A percentile compares a stretch with the other conserved stretches of the same genome.
Conservation (phyloP, 2,797 vertebrate species). For the Urocyon cinereoargenteus region DNA sequence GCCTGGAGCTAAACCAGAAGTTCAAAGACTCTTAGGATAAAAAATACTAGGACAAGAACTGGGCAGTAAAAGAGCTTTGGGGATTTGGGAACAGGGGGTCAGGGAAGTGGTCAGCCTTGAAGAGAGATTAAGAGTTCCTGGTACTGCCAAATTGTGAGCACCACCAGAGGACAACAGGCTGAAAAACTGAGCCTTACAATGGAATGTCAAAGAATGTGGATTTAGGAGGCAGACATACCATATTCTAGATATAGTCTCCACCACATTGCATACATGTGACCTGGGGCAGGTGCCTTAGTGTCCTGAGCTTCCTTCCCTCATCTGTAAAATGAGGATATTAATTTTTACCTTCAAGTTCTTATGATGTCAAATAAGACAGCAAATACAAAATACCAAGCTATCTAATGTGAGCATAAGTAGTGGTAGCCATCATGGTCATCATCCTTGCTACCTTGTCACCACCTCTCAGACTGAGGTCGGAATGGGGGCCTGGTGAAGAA, state of each 20-base stretch:
- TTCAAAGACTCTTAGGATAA: neutral
- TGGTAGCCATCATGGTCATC: neutral
- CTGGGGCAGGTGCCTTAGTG: neutral
- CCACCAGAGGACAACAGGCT: neutral
- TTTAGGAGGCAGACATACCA: neutral
- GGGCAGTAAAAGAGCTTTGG: neutral
- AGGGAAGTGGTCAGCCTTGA: neutral
- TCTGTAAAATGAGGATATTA: neutral
- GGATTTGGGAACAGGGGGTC: neutral
- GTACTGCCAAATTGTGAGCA: neutral
- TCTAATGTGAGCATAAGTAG: neutral
- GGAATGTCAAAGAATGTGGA: neutral
- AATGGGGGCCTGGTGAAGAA: neutral
- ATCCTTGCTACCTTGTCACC: neutral
- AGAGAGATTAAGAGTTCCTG: neutral
- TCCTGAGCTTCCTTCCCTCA: neutral
- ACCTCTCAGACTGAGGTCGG: neutral
- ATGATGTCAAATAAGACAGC: neutral
- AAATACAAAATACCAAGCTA: too few species aligned
- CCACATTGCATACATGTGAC: neutral
- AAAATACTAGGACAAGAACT: neutral
- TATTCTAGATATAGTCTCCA: neutral
- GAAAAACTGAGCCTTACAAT: neutral
- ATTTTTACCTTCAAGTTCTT: neutral
- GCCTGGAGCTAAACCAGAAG: neutral